Conservation (phyloP, 2,888 invertebrate species). For the Synergus japonicus region DNA sequence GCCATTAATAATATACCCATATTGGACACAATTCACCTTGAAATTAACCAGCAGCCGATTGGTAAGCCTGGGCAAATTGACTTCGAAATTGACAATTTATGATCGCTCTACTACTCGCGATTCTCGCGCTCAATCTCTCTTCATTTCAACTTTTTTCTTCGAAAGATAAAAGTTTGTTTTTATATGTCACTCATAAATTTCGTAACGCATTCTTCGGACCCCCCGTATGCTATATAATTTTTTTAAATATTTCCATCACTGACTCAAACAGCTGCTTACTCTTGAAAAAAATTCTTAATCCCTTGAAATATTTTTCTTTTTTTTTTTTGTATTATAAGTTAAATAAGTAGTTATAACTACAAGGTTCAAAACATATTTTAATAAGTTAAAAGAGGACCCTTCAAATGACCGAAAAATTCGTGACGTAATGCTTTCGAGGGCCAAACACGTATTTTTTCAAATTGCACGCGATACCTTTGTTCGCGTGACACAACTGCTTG, state of each 20-base stretch:
- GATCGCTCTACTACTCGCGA: constrained; percentile 62
- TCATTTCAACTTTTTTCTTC: not conserved
- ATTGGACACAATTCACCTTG: constrained; percentile 78
- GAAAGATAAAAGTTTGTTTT: not conserved
- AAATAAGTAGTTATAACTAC: too few relatives aligned
- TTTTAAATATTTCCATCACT: too few relatives aligned
- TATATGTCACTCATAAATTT: too few relatives aligned
- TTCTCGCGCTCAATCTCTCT: constrained; percentile 44
- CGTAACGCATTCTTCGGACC: too few relatives aligned
- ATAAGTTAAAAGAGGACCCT: not conserved
- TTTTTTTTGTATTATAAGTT: too few relatives aligned
- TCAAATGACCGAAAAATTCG: constrained; percentile 11
- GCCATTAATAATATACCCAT: constrained; percentile 78
- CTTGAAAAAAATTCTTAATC: too few relatives aligned
- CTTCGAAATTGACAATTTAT: constrained; percentile 78
- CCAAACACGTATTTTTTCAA: not conserved
- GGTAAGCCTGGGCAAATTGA: constrained; percentile 77
- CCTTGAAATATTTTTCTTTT: too few relatives aligned
- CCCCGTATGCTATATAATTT: too few relatives aligned
- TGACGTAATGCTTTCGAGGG: constrained; percentile 3
- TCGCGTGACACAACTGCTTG: constrained; percentile 60
- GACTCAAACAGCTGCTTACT: too few relatives aligned
- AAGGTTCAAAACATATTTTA: not conserved
- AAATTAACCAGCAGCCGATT: constrained; percentile 78
- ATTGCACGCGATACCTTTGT: constrained; percentile 57